These are phyloP conservation scores for Esox masquinongy DNA, from an alignment of 2,797 vertebrate species.

Conservation along the genomic window DNA sequence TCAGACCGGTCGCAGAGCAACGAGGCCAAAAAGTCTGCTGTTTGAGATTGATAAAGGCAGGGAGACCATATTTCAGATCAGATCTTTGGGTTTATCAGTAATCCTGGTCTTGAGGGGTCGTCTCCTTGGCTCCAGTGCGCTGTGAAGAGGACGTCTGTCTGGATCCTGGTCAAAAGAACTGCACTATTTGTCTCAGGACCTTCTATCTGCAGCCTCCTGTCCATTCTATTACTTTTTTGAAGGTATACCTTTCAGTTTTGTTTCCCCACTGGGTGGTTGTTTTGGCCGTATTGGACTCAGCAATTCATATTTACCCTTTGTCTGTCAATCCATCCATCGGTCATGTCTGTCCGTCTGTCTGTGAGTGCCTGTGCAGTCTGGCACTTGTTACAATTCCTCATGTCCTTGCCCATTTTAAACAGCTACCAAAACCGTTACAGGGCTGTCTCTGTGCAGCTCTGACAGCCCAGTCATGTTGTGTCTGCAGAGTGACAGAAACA, in stretches of 20 bases:
- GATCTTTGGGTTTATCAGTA: conserved; percentile 43
- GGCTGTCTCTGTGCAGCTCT: background rate
- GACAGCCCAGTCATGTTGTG: conserved; percentile 5
- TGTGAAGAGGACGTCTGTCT: conserved; percentile 36
- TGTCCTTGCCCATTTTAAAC: background rate
- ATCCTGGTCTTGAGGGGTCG: conserved; percentile 31
- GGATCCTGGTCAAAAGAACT: background rate
- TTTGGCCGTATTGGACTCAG: background rate
- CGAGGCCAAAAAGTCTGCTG: conserved; percentile 35
- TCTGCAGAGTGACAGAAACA: conserved; percentile 6
- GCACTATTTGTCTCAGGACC: background rate
- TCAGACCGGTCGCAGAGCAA: conserved; percentile 24
- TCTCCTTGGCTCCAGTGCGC: conserved; percentile 28
- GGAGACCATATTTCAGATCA: conserved; percentile 41
- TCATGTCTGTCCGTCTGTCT: conserved; percentile 30
- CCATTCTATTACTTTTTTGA: background rate
- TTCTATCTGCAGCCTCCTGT: background rate
- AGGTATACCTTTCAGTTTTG: background rate
- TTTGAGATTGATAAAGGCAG: conserved; percentile 51
- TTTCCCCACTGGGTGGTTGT: background rate
- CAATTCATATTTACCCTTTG: background rate
- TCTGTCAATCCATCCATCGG: conserved; percentile 14
- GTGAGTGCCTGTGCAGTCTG: background rate
- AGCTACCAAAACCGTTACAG: background rate
- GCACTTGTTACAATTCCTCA: background rate